Base-by-base conservation (phyloP, 2,888 invertebrate species). In the Meteorus colon region DNA sequence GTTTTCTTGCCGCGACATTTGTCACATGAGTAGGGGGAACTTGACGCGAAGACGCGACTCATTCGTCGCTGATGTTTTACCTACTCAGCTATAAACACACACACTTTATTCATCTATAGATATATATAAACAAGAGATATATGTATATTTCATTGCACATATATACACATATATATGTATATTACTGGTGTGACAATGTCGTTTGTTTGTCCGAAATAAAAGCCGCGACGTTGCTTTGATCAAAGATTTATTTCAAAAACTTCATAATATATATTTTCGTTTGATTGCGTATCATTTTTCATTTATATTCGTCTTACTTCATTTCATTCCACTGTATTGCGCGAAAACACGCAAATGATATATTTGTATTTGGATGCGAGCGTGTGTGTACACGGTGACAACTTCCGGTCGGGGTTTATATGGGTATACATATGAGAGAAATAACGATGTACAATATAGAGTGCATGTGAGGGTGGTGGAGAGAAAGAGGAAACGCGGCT, bases 1-100 rank as follows among this genome's bases (percentile, higher is more conserved):
- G 80, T 82, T 86, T 82, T 83, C 81, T 84, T 79, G 78, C 81
- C 76, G 77, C 77, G 78, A 82, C 84, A 84, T 86, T 85, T 82
- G 84, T 86, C 86, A 86, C 86, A 73, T 75, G 77, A 79, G 73
- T 73, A 75, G 67, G 82, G 19, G n/a, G 19, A 19, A 10, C 8
- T 19, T 19, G 84, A 86, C 82, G 78, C 78, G 79, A 82, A 80
- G 78, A 79, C 59, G 76, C 77, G 75, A 76, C 79, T 81, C 84
- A 84, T 85, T 82, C 81, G 81, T 82, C 81, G 74, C 78, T 77
- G 71, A 73, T 75, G 76, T 75, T 78, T 75, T 76, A 79, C 68
- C 77, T 74, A 41, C 12, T 76, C 72, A 75, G 72, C 74, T 75
- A 48, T 41, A 62, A 27, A 48, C 41, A 5, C 34, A 71, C 14